Evolutionary conservation across 2,888 invertebrate species (phyloP).

Genomic region (Ligdia adustata): DNA sequence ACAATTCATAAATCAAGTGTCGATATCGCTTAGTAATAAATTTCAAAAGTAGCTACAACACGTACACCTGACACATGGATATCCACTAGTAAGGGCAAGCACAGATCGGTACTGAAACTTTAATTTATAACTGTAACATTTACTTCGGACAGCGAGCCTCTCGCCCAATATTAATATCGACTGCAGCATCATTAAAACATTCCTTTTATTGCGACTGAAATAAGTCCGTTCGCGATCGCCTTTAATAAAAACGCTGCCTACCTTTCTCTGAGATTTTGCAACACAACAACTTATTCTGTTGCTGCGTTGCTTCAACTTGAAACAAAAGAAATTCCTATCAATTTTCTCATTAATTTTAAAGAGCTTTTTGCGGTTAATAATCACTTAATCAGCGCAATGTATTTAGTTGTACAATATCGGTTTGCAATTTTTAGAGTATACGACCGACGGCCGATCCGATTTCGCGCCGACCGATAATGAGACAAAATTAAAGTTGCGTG

Average conservation of each 20-base stretch:
- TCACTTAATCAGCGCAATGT: slow-evolving; percentile 65
- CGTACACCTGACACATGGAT: slow-evolving; percentile 32
- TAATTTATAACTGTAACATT: slow-evolving; percentile 81
- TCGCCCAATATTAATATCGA: slow-evolving; percentile 77
- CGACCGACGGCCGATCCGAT: slow-evolving; percentile 50
- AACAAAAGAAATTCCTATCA: slow-evolving; percentile 70
- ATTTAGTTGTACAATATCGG: slow-evolving; percentile 46
- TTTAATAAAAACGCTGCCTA: slow-evolving; percentile 75
- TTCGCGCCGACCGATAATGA: slow-evolving; percentile 50
- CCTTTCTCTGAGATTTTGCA: slow-evolving; percentile 80
- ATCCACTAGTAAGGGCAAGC: slow-evolving; percentile 43
- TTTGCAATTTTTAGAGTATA: slow-evolving; percentile 32
- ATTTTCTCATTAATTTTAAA: slow-evolving; percentile 54
- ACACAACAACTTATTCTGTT: slow-evolving; percentile 73
- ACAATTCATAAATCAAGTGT: slow-evolving; percentile 20
- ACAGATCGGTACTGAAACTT: slow-evolving; percentile 62
- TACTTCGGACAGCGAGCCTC: slow-evolving; percentile 57
- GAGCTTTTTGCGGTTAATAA: slow-evolving; percentile 61
- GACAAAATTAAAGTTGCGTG: slow-evolving; percentile 49
- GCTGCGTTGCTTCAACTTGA: slow-evolving; percentile 49
- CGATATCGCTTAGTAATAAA: slow-evolving; percentile 21
- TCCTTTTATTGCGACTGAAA: slow-evolving; percentile 82
- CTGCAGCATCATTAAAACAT: slow-evolving; percentile 81
- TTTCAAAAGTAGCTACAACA: slow-evolving; percentile 22
- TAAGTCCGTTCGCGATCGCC: slow-evolving; percentile 73